A percentile compares a stretch with the other conserved stretches of the same genome.
phyloP scores from a whole-genome alignment of 2,113 vertebrate species.

The Lichenostomus cassidix region DNA sequence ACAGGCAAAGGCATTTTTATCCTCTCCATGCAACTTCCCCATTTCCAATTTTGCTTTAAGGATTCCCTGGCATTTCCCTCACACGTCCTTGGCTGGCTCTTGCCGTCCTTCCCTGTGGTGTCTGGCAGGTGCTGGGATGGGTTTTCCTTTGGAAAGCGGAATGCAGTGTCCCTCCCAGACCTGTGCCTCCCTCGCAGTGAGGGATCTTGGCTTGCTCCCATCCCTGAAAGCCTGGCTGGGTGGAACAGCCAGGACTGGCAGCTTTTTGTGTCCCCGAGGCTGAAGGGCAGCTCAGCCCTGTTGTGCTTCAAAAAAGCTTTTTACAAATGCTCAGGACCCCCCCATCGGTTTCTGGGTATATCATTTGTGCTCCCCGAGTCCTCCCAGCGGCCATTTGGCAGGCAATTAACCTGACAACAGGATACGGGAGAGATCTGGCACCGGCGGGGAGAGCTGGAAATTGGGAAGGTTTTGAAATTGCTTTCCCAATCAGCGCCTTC shows the following conservation, averaged over 20 bases:
- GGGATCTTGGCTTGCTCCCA: neutral
- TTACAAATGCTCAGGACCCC: neutral
- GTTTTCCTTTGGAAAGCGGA: neutral
- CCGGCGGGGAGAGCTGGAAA: neutral
- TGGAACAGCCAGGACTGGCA: neutral
- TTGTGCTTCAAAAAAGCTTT: neutral
- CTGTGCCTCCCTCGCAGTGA: fast-evolving
- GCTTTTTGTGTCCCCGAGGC: neutral
- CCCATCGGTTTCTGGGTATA: neutral
- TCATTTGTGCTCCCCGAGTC: neutral
- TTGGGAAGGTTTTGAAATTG: neutral
- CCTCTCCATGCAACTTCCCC: neutral
- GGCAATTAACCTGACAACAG: constrained; percentile 44
- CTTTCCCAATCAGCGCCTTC: neutral
- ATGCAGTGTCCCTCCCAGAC: neutral
- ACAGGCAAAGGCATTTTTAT: fast-evolving
- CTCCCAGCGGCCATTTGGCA: neutral
- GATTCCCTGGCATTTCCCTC: neutral
- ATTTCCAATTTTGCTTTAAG: neutral
- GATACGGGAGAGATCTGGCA: neutral
- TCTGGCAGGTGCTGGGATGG: fast-evolving
- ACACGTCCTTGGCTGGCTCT: neutral
- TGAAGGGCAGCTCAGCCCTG: neutral
- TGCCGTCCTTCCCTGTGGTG: neutral
- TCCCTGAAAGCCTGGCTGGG: neutral